Conservation (phyloP, 2,113 vertebrate species). For the Crotalus tigris region DNA sequence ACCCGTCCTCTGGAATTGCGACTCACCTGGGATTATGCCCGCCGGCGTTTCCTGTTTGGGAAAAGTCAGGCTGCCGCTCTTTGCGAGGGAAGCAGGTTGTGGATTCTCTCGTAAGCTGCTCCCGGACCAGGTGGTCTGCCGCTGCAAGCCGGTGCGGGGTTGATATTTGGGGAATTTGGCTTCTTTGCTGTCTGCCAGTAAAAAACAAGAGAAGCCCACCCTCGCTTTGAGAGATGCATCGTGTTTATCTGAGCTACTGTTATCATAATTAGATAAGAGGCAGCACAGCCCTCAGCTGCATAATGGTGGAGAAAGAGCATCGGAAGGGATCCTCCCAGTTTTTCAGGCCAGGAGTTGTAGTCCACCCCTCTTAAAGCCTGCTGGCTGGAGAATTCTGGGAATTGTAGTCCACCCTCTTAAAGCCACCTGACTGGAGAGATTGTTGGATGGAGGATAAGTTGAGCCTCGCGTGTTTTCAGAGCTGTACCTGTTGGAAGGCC, state of each 20-base stretch:
- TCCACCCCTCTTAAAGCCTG: no score
- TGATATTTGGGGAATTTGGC: conserved; percentile 35
- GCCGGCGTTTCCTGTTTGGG: conserved; percentile 63
- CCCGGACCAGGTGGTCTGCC: conserved; percentile 88
- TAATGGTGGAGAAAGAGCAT: not conserved
- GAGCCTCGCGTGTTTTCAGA: not conserved
- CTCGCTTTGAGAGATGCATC: not conserved
- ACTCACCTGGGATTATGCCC: conserved; percentile 68
- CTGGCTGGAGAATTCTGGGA: not conserved
- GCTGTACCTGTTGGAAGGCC: not conserved
- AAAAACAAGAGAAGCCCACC: not conserved
- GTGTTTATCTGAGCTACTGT: not conserved
- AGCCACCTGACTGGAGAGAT: not conserved
- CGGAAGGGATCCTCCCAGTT: not conserved
- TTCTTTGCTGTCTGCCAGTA: not conserved
- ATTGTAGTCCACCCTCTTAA: not conserved
- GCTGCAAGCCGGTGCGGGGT: conserved; percentile 69
- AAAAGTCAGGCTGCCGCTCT: conserved; percentile 85
- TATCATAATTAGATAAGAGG: not conserved
- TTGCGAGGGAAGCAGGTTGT: conserved; percentile 72
- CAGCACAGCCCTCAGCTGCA: not conserved
- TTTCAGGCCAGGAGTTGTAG: not conserved
- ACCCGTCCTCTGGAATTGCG: not conserved
- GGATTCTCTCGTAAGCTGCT: conserved; percentile 76
- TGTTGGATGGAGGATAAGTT: not conserved